Evolutionary conservation across 2,113 vertebrate genomes (phyloP), one percentile per base, ranked within the genome.

Genomic region (Aplodontia rufa): DNA sequence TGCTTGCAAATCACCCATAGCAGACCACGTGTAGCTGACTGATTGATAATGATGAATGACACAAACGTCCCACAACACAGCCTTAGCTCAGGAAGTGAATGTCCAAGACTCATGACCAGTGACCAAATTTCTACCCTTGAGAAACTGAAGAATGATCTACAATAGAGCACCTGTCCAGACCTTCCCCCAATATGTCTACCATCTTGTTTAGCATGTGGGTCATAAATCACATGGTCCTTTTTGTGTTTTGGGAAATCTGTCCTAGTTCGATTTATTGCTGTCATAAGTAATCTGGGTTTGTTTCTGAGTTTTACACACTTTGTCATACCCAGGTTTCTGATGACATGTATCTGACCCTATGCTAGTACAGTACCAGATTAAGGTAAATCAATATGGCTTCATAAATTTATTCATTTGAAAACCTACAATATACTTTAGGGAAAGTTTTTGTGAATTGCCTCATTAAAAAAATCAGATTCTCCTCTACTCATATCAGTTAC

Each of bases 221-320:
- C 37, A 49, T 16, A 95, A 90, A 84, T 53, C 60, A 66, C 6
- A 6, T 6, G 47, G 10, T 11, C 12, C 37, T 30, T 40, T 78
- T 82, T 5, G 8, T 55, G 6, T 55, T 60, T 10, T 37, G 69
- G 74, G 37, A 90, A 89, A 80, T 72, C 66, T 79, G 74, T 82
- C 26, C 28, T 74, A 14, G 30, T 93, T 86, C 26, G 91, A 32
- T 89, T 81, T 91, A 66, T 40, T 81, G 95, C 95, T 83, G 83
- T 96, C 72, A 86, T 11, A 49, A 75, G 81, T 72, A 85, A 93
- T 93, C n/a, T 8, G 6, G 58, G 76, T 74, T 82, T 96, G 53
- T 79, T 95, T 95, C 96, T 95, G 97, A 97, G 92, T 91, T 92
- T 58, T 90, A 24, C 26, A 93, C 69, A 35, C 42, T 72, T 87